Base-by-base conservation (phyloP, 2,113 vertebrate species). In the Physeter macrocephalus region DNA sequence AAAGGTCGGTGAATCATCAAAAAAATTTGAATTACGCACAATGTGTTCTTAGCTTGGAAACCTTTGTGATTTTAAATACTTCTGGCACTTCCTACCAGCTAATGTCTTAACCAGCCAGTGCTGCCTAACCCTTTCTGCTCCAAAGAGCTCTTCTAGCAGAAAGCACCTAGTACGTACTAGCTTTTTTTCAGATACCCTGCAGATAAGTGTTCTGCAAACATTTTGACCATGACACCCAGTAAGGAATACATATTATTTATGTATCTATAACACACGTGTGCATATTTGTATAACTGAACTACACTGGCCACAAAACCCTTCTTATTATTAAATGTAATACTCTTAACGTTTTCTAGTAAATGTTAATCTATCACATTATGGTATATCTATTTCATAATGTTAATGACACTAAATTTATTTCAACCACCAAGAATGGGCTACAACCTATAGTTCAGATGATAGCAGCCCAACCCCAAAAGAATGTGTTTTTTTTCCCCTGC, bases 1-100 rank as follows among this genome's bases (percentile, higher is more conserved):
- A 86, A 93, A 92, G 46, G 67, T 78, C 46, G 62, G 25, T 90
- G 66, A 92, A 87, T 90, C 49, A 92, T 78, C 41, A 78, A 78
- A 90, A 93, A 31, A 64, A 9, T 34, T 3, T 49, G 8, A 92
- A 69, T 84, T 43, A 23, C 74, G n/a, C 46, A 87, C 62, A 69
- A 49, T 6, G 4, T 62, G 89, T 71, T n/a, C 80, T 96, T 80
- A 92, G 25, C 25, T 75, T 69, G 67, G 31, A 92, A 89, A 78
- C 8, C 2, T 69, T 34, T 6, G 10, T 66, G 36, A 80, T 85
- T 84, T 74, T 29, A 82, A 52, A 75, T 80, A 36, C 6, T 54
- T 25, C 43, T 96, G 75, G 49, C 29, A 41, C 20, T 61, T 21
- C 31, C 23, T 36, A 17, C 15, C n/a, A 80, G 67, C 18, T 84